Conservation (phyloP, 2,797 vertebrate genomes). For the Myripristis jacobus region DNA sequence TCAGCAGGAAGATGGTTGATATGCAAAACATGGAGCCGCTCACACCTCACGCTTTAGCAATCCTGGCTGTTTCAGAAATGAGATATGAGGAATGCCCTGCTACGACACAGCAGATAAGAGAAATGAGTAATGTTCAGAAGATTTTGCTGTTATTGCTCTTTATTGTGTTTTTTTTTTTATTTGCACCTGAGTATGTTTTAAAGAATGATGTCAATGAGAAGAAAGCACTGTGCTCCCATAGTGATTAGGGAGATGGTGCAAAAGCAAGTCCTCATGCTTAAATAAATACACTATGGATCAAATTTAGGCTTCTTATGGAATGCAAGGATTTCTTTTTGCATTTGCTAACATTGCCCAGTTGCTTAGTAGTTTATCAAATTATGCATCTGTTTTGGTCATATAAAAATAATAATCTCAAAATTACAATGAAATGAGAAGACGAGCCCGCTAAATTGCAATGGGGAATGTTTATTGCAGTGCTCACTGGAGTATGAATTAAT, state of each 20-base stretch:
- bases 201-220: slow-evolving; percentile 48
- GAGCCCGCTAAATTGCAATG: slow-evolving; percentile 21
- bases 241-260: slow-evolving; percentile 1
- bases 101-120: slow-evolving; percentile 91
- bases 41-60: slow-evolving; percentile 85
- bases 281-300: slow-evolving; percentile 11
- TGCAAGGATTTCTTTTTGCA: neutral
- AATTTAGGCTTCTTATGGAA: neutral
- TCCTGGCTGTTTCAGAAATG: slow-evolving; percentile 78
- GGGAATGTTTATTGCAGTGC: slow-evolving; percentile 80
- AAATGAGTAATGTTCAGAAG: slow-evolving; percentile 82
- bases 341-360: slow-evolving; percentile 1
- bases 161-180: slow-evolving; percentile 74
- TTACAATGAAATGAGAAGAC: slow-evolving; percentile 37
- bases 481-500: slow-evolving; percentile 88
- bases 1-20: slow-evolving; percentile 90
- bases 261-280: slow-evolving; percentile 15
- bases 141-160: slow-evolving; percentile 80
- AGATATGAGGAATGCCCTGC: slow-evolving; percentile 86
- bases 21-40: slow-evolving; percentile 87
- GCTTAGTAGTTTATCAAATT: slow-evolving; percentile 14
- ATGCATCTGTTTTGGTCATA: slow-evolving; percentile 23
- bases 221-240: slow-evolving; percentile 12
- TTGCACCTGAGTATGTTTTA: slow-evolving; percentile 66
- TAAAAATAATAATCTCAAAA: slow-evolving; percentile 30